Conservation (phyloP, 2,797 vertebrate genomes). For the Xyrichtys novacula region DNA sequence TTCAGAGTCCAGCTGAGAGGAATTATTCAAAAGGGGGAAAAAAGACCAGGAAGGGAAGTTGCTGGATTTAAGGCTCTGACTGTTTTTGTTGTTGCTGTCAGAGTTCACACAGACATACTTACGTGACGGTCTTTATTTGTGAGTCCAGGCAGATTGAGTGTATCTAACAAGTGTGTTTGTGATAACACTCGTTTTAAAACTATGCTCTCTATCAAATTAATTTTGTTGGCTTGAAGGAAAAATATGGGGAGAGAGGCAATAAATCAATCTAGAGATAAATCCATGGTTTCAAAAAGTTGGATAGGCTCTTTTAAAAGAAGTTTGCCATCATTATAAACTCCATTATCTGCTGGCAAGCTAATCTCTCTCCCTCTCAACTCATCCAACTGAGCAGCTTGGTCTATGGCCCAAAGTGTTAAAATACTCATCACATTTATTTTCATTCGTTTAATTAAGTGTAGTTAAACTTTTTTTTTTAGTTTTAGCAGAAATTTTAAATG, state of each 20-base stretch:
- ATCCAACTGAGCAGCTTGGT: not conserved
- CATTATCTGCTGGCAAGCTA: not conserved
- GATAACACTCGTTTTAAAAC: not conserved
- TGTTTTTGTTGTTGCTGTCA: conserved; percentile 8
- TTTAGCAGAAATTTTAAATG: no score
- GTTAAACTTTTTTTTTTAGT: no score
- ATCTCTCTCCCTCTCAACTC: not conserved
- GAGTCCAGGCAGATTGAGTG: not conserved
- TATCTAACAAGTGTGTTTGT: not conserved
- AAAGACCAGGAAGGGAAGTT: not conserved
- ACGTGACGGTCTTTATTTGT: not conserved
- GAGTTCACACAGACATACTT: not conserved
- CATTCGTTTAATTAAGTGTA: no score
- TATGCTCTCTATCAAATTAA: not conserved
- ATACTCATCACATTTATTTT: not conserved
- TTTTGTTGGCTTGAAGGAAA: not conserved
- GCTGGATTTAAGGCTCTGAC: not conserved
- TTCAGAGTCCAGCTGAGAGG: conserved; percentile 23
- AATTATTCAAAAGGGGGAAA: not conserved
- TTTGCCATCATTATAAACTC: not conserved
- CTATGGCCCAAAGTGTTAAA: no score
- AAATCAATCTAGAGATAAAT: not conserved
- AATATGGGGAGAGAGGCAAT: not conserved
- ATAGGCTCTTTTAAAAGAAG: not conserved
- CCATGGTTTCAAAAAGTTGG: not conserved